A percentile compares a stretch with the other conserved stretches of the same genome.
Conservation (phyloP, 2,888 invertebrate genomes). For the Anthrax anthrax region DNA sequence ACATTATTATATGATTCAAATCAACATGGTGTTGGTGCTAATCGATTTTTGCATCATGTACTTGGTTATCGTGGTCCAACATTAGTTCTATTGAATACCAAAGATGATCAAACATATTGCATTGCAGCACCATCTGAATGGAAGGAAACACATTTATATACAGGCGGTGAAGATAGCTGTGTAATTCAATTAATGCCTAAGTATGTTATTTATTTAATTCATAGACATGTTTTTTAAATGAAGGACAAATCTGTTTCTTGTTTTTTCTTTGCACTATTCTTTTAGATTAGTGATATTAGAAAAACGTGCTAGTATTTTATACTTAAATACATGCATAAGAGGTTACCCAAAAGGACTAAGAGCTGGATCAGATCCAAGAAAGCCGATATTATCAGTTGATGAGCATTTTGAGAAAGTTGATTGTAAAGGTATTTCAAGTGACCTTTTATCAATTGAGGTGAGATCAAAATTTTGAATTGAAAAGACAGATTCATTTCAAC, state of each 20-base stretch:
- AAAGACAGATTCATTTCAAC: not conserved
- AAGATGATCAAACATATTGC: conserved; percentile 53
- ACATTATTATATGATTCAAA: conserved; percentile 67
- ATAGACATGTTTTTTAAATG: not conserved
- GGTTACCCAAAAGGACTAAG: conserved; percentile 75
- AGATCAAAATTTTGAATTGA: not conserved
- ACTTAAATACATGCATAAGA: conserved; percentile 68
- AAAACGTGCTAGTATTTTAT: conserved; percentile 59
- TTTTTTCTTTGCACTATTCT: conserved; percentile 1
- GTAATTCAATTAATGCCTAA: conserved; percentile 62
- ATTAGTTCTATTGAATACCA: conserved; percentile 42
- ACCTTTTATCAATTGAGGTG: conserved; percentile 49
- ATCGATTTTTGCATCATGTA: conserved; percentile 79
- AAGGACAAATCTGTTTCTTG: too few relatives aligned
- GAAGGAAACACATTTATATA: conserved; percentile 73
- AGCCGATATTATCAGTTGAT: conserved; percentile 57
- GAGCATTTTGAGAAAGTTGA: conserved; percentile 58
- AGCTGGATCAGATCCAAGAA: conserved; percentile 65
- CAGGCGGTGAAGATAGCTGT: conserved; percentile 66
- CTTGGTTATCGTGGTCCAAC: conserved; percentile 49
- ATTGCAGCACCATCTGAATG: conserved; percentile 67
- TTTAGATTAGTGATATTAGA: conserved; percentile 43
- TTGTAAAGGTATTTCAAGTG: conserved; percentile 51
- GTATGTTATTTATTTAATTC: conserved; percentile 36
- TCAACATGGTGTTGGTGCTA: conserved; percentile 75